Evolutionary conservation across 2,797 vertebrate genomes (phyloP), one percentile per base, ranked within the genome.

Genomic region (Catharus ustulatus): DNA sequence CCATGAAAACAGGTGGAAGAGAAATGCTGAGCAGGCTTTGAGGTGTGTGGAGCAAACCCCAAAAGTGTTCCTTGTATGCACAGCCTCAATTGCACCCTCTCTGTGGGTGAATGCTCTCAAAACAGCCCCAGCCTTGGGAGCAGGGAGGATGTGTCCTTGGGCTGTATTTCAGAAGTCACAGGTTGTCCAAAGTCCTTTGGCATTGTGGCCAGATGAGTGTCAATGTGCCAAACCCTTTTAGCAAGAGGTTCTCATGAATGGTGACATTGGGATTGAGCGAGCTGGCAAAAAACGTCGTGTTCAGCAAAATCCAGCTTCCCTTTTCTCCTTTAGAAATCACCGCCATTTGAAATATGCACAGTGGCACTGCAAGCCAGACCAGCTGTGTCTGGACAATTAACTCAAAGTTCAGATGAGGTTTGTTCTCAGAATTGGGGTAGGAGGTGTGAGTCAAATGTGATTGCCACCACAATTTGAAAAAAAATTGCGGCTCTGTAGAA

Each of bases 321-420:
- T 40, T 90, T 87, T 78, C 80, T 80, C 61, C 63, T 90, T 16
- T 20, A 83, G 75, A 87, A 85, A 93, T 83, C 68, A 27, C 30
- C 10, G 4, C 22, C 52, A 61, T 68, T 45, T 84, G 63, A 94
- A 93, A 68, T 68, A 64, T 45, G 77, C 3, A 5, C 74, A 87
- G 72, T 73, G 51, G 45, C 68, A 83, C 52, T 67, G 67, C 59
- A 69, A 89, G 74, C 90, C 92, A 94, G 92, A 69, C 74, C 94
- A 95, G 86, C 86, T 94, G 93, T 72, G 87, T 73, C 85, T 88
- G 85, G n/a, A 54, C 84, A 68, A 95, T 90, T 82, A 83, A 43
- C 45, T 64, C 64, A 16, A 67, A 76, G 81, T 88, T 92, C 88
- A 94, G 45, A 84, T 84, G 57, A 94, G 90, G 38, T 77, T 94